phyloP scores from a whole-genome alignment of 2,113 vertebrate genomes.

The Triplophysa rosa region DNA sequence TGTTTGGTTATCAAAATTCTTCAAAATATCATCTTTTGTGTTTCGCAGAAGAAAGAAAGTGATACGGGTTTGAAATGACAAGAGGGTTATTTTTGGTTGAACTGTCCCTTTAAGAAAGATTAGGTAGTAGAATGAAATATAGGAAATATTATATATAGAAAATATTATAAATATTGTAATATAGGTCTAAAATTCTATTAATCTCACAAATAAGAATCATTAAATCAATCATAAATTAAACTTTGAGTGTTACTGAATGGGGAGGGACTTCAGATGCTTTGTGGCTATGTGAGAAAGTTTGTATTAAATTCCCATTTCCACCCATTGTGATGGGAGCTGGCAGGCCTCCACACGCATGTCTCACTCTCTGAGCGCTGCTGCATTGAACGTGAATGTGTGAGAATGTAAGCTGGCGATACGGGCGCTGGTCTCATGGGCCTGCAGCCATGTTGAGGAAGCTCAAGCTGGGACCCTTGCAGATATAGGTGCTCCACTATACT shows the following conservation, averaged over 20 bases:
- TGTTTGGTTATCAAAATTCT: too few relatives aligned
- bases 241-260: slow-evolving; percentile 54
- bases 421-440: slow-evolving; percentile 25
- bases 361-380: slow-evolving; percentile 55
- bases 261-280: slow-evolving; percentile 52
- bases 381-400: slow-evolving; percentile 20
- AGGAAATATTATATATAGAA: not conserved
- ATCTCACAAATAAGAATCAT: too few relatives aligned
- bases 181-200: too few relatives aligned
- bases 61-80: too few relatives aligned
- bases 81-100: too few relatives aligned
- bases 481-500: slow-evolving; percentile 45
- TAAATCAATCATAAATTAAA: not conserved
- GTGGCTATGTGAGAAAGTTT: slow-evolving; percentile 78
- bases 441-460: slow-evolving; percentile 40
- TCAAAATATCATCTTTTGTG: too few relatives aligned
- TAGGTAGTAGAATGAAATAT: too few relatives aligned
- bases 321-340: slow-evolving; percentile 76
- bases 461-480: slow-evolving; percentile 46
- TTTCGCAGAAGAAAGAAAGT: too few relatives aligned
- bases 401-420: not conserved
- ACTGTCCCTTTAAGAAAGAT: too few relatives aligned
- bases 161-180: not conserved
- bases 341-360: slow-evolving; percentile 72
- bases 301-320: slow-evolving; percentile 81